Evolutionary conservation across 2,113 vertebrate species (phyloP), one percentile per base, ranked within the genome.

Genomic region (Eleginops maclovinus): DNA sequence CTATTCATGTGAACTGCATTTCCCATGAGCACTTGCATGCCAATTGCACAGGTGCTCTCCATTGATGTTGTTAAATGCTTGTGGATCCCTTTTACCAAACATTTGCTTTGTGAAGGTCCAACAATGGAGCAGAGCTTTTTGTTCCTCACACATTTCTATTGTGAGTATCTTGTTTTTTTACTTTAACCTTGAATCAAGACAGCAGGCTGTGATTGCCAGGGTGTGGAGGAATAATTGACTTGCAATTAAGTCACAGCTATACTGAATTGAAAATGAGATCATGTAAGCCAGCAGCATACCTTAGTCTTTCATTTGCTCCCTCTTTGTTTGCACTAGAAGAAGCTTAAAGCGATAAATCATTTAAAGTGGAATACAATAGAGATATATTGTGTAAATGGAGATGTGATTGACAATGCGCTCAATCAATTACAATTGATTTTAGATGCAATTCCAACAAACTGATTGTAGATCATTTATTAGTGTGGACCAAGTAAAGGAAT

Each of bases 11-110:
- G 26, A 75, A 84, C 75, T 69, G 0, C 76, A 61, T 56, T 75
- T 65, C 72, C 82, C 49, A 75, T 55, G 71, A 24, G 26, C 64
- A 17, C 59, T 40, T 54, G 53, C 46, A 12, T n/a, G 58, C 3
- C 26, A 40, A 28, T 5, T n/a, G 40, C 66, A 14, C 72, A 72
- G 72, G 6, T 67, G 67, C 16, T 49, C 8, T 24, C 13, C 1
- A 12, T 72, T 55, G 17, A n/a, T 17, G 14, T 49, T 1, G 0
- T 72, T 50, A 67, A 55, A 66, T 31, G 53, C 22, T 36, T 15
- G 15, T 12, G 22, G 49, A 9, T 56, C 14, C 56, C 22, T 12
- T 16, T 19, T 55, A 43, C 4, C 56, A 43, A 72, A 58, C 49
- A 21, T 72, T 83, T 63, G 40, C 54, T 9, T 0, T 22, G 1